Base-by-base conservation (phyloP, 2,888 invertebrate genomes). In the Machimus rusticus region DNA sequence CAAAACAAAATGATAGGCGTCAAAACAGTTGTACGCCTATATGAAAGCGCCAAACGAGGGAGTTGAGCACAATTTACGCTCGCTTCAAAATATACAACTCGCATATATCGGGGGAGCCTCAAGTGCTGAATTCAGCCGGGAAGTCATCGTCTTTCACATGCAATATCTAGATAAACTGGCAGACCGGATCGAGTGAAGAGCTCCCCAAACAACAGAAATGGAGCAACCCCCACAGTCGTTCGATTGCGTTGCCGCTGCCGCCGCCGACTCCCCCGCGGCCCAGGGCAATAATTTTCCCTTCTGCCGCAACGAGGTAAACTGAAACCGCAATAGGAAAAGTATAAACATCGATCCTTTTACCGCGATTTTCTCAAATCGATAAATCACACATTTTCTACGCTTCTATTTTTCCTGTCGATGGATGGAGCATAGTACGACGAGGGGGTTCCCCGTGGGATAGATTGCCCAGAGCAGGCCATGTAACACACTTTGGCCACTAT, bases 281-380 rank as follows among this genome's bases (percentile, higher is more conserved):
- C 57, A 57, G n/a, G 1, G 23, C 19, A 57, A 57, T 57, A 23
- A 57, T 23, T 66, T 28, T 46, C 43, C 66, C 66, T 28, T 9
- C 66, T 12, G 23, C 66, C 66, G 12, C 66, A 28, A 3, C 12
- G 23, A 66, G 66, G 66, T 28, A 76, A 76, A 5, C 39, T 39
- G 76, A 37, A 76, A 76, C 76, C 76, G 19, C 23, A 66, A 66
- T 66, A 28, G 66, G 19, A 76, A 46, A 76, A 76, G 39, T 39
- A 76, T 39, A 76, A 76, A 76, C 39, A 76, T 76, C 39, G 34
- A 76, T 76, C 37, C 76, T 34, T 46, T 19, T 34, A 76, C 76
- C 76, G 37, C 76, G 39, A 76, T 76, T 76, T 76, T 76, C 76
- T 37, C 66, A 5, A 76, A 76, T 76, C 76, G 39, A 76, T 76